Conservation (phyloP, 2,797 vertebrate species). For the Leptodactylus fallax region DNA sequence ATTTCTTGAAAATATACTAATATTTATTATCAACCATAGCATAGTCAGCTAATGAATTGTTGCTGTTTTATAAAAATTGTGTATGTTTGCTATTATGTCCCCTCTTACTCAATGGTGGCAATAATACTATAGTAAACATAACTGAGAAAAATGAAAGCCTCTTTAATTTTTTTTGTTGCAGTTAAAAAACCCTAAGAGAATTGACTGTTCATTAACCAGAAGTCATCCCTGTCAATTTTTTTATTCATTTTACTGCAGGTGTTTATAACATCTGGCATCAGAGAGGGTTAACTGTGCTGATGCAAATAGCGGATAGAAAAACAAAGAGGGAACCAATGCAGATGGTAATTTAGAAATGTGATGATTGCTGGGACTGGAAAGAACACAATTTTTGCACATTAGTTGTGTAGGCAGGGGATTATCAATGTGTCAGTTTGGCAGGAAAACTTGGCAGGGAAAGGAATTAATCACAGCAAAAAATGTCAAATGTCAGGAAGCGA, state of each 20-base stretch:
- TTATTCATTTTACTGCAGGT: slow-evolving; percentile 6
- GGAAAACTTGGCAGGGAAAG: slow-evolving; percentile 60
- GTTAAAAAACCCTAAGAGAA: neutral
- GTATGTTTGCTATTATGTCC: too few species aligned
- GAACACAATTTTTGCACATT: slow-evolving; percentile 65
- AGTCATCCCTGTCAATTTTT: neutral
- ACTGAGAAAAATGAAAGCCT: neutral
- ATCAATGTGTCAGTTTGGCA: slow-evolving; percentile 64
- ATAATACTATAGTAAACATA: neutral
- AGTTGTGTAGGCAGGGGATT: slow-evolving; percentile 65
- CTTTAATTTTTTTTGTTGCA: neutral
- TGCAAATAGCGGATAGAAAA: slow-evolving; percentile 37
- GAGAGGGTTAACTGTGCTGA: slow-evolving; percentile 50
- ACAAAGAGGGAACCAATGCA: slow-evolving; percentile 58
- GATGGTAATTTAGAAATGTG: slow-evolving; percentile 65
- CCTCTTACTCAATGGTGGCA: too few species aligned
- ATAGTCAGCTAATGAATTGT: neutral
- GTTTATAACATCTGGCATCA: slow-evolving; percentile 30
- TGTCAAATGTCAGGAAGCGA: slow-evolving; percentile 64
- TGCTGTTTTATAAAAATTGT: too few species aligned
- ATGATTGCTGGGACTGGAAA: slow-evolving; percentile 64
- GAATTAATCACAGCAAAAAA: slow-evolving; percentile 64
- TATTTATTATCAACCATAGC: neutral
- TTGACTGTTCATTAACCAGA: neutral
- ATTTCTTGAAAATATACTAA: too few species aligned